These are phyloP conservation scores for Steinernema feltiae DNA, from an alignment of 1,140 invertebrate genomes.

Conservation along the genomic window DNA sequence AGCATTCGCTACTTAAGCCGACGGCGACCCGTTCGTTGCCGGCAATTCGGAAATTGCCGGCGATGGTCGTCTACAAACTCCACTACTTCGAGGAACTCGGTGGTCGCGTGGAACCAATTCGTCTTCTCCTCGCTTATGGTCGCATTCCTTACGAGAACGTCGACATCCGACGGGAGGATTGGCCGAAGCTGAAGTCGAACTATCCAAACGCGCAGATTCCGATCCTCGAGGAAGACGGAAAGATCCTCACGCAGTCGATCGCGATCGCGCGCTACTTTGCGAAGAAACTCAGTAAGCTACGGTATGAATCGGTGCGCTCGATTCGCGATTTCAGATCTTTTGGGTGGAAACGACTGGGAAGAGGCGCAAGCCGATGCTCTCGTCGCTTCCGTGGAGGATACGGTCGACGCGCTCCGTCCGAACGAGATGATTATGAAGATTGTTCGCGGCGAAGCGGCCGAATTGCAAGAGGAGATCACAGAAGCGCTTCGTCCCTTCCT, in stretches of 20 bases:
- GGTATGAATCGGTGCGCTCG: neutral
- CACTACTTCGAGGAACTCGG: slow-evolving; percentile 9
- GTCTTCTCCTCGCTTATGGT: neutral
- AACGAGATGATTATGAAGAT: no score
- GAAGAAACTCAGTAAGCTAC: neutral
- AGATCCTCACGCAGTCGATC: neutral
- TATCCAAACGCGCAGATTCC: slow-evolving; percentile 23
- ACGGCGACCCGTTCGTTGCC: neutral
- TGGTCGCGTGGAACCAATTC: neutral
- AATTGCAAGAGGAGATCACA: neutral
- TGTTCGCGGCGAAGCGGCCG: neutral
- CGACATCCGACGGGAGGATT: slow-evolving; percentile 7
- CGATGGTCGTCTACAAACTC: slow-evolving; percentile 23
- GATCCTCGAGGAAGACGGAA: neutral
- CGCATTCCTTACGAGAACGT: slow-evolving; percentile 16
- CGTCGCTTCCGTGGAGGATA: neutral
- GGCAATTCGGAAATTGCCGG: neutral
- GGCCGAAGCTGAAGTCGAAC: neutral
- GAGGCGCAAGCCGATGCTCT: neutral
- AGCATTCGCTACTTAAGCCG: neutral
- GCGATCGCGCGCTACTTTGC: neutral
- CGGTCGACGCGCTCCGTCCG: no score
- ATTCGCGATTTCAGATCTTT: neutral
- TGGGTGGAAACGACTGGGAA: neutral
- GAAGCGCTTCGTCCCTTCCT: neutral